A percentile compares a stretch with the other conserved stretches of the same genome.
Evolutionary conservation across 2,888 invertebrate species (phyloP).

Genomic region (Thymelicus lineola): DNA sequence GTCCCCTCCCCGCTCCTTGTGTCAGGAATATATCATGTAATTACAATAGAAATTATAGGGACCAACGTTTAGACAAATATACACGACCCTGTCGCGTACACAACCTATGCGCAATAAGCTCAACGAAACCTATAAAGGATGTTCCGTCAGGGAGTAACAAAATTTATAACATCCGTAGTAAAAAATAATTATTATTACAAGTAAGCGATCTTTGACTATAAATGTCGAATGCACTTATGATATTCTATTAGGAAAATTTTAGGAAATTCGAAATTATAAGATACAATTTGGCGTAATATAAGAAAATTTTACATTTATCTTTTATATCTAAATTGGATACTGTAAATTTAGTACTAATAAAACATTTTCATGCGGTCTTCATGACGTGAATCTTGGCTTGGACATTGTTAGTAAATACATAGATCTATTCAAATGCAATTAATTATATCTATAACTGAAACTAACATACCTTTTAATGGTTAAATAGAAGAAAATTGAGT

Average conservation of each 20-base stretch:
- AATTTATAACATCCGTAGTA: conserved; percentile 47
- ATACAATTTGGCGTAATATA: conserved; percentile 32
- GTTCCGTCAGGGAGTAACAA: conserved; percentile 48
- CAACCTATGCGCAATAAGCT: conserved; percentile 64
- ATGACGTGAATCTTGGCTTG: background rate
- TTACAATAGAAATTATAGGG: conserved; percentile 83
- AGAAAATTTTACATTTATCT: conserved; percentile 27
- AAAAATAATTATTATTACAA: conserved; percentile 36
- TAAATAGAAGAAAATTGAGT: too few relatives aligned
- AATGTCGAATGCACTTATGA: conserved; percentile 35
- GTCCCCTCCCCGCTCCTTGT: conserved; percentile 59
- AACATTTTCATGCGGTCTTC: conserved; percentile 2
- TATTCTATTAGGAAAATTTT: conserved; percentile 34
- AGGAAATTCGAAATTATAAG: conserved; percentile 29
- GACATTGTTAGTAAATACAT: background rate
- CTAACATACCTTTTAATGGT: too few relatives aligned
- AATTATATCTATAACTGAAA: too few relatives aligned
- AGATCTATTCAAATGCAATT: background rate
- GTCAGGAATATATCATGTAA: conserved; percentile 61
- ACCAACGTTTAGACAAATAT: conserved; percentile 85
- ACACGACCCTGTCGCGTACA: conserved; percentile 70
- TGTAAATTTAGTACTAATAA: conserved; percentile 16
- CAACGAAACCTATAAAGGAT: conserved; percentile 55
- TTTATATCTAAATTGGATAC: conserved; percentile 30
- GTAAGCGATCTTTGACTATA: conserved; percentile 23